These are phyloP conservation scores for Cheilosia soror DNA, from an alignment of 2,888 invertebrate species.

Conservation along the genomic window DNA sequence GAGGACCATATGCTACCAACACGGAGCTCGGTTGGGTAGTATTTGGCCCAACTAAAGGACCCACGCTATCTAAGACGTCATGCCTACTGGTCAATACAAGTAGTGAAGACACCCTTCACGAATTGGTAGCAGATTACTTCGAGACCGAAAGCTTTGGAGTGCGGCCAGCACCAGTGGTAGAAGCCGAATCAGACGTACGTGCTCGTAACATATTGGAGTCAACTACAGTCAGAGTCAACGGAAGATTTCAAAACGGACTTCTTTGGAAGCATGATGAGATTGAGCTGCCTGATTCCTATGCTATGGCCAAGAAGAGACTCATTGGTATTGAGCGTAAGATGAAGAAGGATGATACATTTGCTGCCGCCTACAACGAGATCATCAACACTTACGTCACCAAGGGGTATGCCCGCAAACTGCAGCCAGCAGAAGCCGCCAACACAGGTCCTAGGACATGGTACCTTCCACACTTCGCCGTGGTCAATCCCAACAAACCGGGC, in stretches of 20 bases:
- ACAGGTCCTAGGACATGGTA: constrained; percentile 73
- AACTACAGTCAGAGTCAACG: constrained; percentile 24
- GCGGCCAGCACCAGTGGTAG: constrained; percentile 3
- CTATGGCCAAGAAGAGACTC: constrained; percentile 69
- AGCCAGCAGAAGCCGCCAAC: constrained; percentile 27
- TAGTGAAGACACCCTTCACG: constrained; percentile 32
- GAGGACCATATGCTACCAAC: constrained; percentile 63
- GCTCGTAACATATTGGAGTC: constrained; percentile 31
- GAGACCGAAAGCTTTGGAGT: constrained; percentile 18
- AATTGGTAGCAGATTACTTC: constrained; percentile 26
- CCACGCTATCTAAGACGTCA: background rate
- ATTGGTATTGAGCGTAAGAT: constrained; percentile 68
- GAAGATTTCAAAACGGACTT: constrained; percentile 55
- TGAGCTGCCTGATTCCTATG: constrained; percentile 38
- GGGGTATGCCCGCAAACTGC: constrained; percentile 65
- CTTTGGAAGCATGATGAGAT: constrained; percentile 34
- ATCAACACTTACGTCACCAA: constrained; percentile 64
- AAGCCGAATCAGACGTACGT: constrained; percentile 25
- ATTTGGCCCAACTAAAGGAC: constrained; percentile 38
- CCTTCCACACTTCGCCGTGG: constrained; percentile 76
- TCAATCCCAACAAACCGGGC: constrained; percentile 77
- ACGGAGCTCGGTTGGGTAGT: constrained; percentile 67
- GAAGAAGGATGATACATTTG: constrained; percentile 51
- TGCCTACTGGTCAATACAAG: constrained; percentile 23
- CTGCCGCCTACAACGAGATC: constrained; percentile 40